Conservation (phyloP, 2,113 vertebrate species). For the Chrysemys picta region DNA sequence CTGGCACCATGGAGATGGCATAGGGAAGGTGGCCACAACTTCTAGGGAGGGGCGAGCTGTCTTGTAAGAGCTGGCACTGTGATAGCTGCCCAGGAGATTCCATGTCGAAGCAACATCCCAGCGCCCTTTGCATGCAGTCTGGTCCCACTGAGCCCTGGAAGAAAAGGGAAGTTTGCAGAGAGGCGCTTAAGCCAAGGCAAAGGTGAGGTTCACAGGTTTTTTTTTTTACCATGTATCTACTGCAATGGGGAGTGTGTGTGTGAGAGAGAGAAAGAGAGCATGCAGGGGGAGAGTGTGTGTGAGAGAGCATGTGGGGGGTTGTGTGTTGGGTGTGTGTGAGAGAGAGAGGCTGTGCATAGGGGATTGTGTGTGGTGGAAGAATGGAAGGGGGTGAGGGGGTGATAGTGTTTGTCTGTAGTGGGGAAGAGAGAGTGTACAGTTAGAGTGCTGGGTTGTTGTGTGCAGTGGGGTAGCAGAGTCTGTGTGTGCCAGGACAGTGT, state of each 20-base stretch:
- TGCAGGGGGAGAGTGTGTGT: no score
- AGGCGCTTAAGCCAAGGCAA: slow-evolving; percentile 8
- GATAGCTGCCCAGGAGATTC: slow-evolving; percentile 3
- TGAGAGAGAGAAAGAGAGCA: no score
- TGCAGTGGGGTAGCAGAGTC: not conserved
- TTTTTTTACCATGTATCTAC: not conserved
- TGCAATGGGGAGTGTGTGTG: no score
- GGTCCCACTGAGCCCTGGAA: not conserved
- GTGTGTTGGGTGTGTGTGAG: no score
- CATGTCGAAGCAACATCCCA: slow-evolving; percentile 63
- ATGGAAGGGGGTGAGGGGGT: fast-evolving
- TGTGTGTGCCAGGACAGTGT: fast-evolving
- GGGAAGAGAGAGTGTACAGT: not conserved
- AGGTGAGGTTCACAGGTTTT: slow-evolving; percentile 34
- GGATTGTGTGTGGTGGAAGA: fast-evolving
- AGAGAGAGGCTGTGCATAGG: fast-evolving
- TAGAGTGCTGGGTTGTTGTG: not conserved
- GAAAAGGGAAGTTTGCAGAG: slow-evolving; percentile 9
- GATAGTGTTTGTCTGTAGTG: not conserved
- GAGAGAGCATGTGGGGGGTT: not conserved
- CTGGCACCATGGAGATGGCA: not conserved
- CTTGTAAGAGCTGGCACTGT: not conserved
- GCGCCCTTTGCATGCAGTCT: not conserved
- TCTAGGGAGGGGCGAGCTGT: not conserved
- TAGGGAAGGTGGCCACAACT: not conserved